Evolutionary conservation across 2,888 invertebrate genomes (phyloP), one percentile per base, ranked within the genome.

Genomic region (Julus scanicus): DNA sequence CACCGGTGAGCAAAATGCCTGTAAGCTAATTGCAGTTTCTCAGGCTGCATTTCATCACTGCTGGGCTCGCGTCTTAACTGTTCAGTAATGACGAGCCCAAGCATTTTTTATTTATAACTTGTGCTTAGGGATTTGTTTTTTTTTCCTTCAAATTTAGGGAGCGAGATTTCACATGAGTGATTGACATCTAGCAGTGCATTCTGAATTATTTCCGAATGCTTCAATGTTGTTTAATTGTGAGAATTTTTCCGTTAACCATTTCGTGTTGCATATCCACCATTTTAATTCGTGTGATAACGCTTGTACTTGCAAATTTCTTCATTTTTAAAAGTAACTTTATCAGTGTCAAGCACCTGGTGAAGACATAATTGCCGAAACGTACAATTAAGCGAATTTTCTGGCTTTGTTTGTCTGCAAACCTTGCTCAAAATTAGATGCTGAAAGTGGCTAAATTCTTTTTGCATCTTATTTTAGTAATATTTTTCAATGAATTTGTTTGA

Each of bases 1-100:
- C 84, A 84, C 84, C 40, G 84, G 84, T 84, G 84, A 84, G 84
- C 53, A 53, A 53, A 53, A 53, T 53, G 53, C 53, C 53, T 53
- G 53, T 53, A 53, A 53, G 11, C 40, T 48, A 84, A 39, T 84
- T 44, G 20, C 29, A 9, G 71, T 71, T 71, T 71, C 71, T 71
- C 71, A 29, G 71, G 71, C 71, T n/a, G 17, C n/a, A 63, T 63
- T 63, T 63, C 63, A 63, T n/a, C n/a, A 63, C 2, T 17, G 63
- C 63, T 63, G 63, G 63, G 63, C 53, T 53, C n/a, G n/a, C n/a
- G 63, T 63, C n/a, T n/a, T 5, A 29, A 63, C n/a, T 63, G 63
- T 71, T 71, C 71, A 29, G 29, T 29, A 29, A 71, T 71, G 71
- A 71, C 71, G 71, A 29, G 71, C 71, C 71, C 71, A 8, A 29